Conservation (phyloP, 2,797 vertebrate genomes). For the Chelon labrosus region DNA sequence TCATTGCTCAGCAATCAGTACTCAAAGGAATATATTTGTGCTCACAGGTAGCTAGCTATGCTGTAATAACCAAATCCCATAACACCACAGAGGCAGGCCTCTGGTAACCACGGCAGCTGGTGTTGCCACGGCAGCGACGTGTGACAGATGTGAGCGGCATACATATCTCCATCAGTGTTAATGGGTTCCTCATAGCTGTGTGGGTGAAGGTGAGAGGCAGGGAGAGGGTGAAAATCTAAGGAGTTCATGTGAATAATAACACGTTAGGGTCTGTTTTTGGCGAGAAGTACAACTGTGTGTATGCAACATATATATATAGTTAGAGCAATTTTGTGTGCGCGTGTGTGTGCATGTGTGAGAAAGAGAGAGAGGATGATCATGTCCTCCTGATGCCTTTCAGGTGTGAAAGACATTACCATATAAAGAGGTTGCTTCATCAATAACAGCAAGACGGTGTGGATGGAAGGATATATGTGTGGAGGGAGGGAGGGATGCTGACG, state of each 20-base stretch:
- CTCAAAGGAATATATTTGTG: constrained; percentile 50
- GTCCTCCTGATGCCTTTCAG: constrained; percentile 78
- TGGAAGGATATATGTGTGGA: constrained; percentile 48
- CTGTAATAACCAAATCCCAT: constrained; percentile 74
- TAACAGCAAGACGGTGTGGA: constrained; percentile 64
- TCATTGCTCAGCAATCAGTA: constrained; percentile 34
- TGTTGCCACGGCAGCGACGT: constrained; percentile 81
- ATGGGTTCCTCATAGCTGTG: constrained; percentile 74
- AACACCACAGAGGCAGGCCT: constrained; percentile 57
- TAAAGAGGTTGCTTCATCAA: constrained; percentile 84
- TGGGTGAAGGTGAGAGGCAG: constrained; percentile 17
- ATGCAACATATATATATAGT: constrained; percentile 15
- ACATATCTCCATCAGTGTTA: constrained; percentile 84
- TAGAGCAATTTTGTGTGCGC: constrained; percentile 5
- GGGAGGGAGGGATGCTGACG: constrained; percentile 64
- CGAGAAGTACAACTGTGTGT: constrained; percentile 4
- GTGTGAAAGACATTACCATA: constrained; percentile 86
- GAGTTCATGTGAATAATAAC: constrained; percentile 52
- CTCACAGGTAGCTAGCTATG: constrained; percentile 59
- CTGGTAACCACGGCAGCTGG: constrained; percentile 75
- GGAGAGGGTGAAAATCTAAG: constrained; percentile 62
- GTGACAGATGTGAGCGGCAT: constrained; percentile 82
- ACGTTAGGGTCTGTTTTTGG: constrained; percentile 41
- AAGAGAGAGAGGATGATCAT: constrained; percentile 63
- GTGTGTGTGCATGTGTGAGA: constrained; percentile 17